phyloP scores from a whole-genome alignment of 2,797 vertebrate species.

The Onychomys arenicola region DNA sequence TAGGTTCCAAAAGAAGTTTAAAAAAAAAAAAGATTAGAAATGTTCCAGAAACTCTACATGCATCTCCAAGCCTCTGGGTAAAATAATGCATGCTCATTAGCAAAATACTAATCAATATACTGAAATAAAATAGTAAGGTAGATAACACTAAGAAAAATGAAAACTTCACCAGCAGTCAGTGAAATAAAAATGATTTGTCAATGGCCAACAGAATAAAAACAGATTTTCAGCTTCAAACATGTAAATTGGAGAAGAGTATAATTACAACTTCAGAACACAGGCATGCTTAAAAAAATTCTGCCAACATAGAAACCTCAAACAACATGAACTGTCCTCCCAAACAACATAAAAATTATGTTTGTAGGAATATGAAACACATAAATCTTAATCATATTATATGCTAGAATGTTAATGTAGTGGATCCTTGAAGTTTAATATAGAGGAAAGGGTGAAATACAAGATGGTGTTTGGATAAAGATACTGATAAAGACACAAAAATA shows the following conservation, averaged over 20 bases:
- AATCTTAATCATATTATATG: background rate
- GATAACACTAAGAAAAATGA: background rate
- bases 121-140: background rate
- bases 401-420: background rate
- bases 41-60: background rate
- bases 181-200: background rate
- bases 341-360: background rate
- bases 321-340: background rate
- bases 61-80: background rate
- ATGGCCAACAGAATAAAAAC: background rate
- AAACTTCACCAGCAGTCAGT: background rate
- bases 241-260: background rate
- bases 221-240: background rate
- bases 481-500: background rate
- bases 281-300: background rate
- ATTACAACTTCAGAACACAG: background rate
- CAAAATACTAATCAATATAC: background rate
- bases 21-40: background rate
- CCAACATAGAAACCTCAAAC: background rate
- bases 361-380: background rate
- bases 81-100: background rate
- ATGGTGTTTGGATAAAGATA: background rate
- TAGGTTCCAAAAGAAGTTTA: background rate
- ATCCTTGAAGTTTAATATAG: background rate
- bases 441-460: background rate